Conservation (phyloP, 2,797 vertebrate genomes). For the Iguana delicatissima region DNA sequence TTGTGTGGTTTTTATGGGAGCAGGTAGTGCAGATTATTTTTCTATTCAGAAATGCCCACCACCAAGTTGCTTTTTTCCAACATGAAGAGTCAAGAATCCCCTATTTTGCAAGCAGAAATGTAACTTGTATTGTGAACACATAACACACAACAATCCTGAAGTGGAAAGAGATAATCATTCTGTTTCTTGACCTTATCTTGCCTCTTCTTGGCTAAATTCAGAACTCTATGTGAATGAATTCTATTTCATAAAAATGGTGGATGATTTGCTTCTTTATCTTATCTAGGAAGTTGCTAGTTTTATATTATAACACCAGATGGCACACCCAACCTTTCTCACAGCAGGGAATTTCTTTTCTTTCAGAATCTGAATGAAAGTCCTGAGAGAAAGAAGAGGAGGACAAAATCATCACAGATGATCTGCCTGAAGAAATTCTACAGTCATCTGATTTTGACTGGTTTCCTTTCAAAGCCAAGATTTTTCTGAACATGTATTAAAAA, state of each 20-base stretch:
- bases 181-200: not conserved
- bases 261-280: not conserved
- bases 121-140: not conserved
- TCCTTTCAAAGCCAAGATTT: not conserved
- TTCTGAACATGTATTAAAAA: conserved; percentile 9
- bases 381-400: not conserved
- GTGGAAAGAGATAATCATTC: not conserved
- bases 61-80: not conserved
- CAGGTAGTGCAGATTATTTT: too few species aligned
- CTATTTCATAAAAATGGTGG: not conserved
- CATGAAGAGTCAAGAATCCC: not conserved
- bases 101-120: not conserved
- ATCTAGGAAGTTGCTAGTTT: not conserved
- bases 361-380: not conserved
- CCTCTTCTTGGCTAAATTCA: not conserved
- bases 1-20: too few species aligned
- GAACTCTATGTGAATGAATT: not conserved
- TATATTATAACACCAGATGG: not conserved
- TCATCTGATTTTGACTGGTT: not conserved
- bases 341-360: not conserved
- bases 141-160: not conserved
- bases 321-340: not conserved
- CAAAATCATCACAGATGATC: not conserved
- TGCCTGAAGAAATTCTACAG: too few species aligned
- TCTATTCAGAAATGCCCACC: not conserved